Evolutionary conservation across 2,797 vertebrate genomes (phyloP), one percentile per base, ranked within the genome.

Genomic region (Sandelia bainsii): DNA sequence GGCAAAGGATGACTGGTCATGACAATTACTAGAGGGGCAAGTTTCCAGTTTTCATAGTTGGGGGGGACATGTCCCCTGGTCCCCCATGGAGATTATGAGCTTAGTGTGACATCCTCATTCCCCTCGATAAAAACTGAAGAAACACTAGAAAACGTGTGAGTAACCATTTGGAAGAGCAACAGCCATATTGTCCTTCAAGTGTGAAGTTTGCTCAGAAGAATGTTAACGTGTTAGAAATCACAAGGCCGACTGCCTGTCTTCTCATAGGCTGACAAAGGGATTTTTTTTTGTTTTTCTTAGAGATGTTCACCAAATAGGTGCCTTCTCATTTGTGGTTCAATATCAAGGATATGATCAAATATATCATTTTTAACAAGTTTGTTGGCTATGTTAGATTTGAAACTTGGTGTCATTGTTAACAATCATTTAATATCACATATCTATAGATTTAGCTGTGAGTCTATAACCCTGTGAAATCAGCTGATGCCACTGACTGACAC

Each of bases 151-250:
- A 52, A 63, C 8, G 2, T 40, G 23, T 62, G 44, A 46, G 72
- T 62, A 29, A 37, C 25, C 34, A 34, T 62, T 80, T 65, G 16
- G 64, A 63, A 32, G 13, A 60, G 0, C 27, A 46, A 34, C 44
- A 75, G 20, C 17, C n/a, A 20, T 27, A 8, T 54, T 58, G 60
- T 59, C 40, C 29, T 23, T 61, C 39, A 45, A n/a, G 23, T 48
- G n/a, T 49, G 8, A 59, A 13, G 37, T 68, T 67, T 12, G 12
- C n/a, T 66, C 22, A 34, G 44, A 46, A 40, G 51, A 73, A 69
- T 52, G 12, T 39, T 49, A 25, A 53, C 32, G 57, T 64, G 48
- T 67, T 56, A 16, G 17, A 49, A 65, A 65, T 59, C 52, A 59
- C 29, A 67, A 60, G 27, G 46, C 19, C 72, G 45, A 12, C 62